These are phyloP conservation scores for Orthonevra nobilis DNA, from an alignment of 2,888 invertebrate genomes.

Conservation along the genomic window DNA sequence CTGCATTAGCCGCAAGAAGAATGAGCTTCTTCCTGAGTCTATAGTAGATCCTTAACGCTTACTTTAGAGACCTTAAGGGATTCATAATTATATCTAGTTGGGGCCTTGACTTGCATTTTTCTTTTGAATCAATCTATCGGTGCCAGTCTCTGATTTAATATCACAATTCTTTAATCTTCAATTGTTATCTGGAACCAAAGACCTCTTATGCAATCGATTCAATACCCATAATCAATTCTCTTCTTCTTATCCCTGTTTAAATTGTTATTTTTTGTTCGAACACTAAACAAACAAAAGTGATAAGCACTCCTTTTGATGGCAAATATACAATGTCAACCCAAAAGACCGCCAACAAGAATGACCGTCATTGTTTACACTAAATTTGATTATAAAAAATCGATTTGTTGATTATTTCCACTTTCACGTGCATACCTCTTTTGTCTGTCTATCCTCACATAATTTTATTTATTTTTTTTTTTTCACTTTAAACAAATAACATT, in stretches of 20 bases:
- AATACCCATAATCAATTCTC: constrained; percentile 29
- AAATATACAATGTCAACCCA: constrained; percentile 23
- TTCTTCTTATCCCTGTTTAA: constrained; percentile 16
- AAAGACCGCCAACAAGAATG: constrained; percentile 33
- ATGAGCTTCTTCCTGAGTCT: no score
- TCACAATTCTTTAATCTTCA: no score
- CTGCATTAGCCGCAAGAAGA: no score
- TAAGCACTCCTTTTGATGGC: constrained; percentile 56
- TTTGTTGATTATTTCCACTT: constrained; percentile 44
- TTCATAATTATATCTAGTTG: no score
- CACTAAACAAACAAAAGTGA: constrained; percentile 28
- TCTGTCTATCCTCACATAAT: no score
- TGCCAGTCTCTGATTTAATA: no score
- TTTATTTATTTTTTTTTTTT: not conserved
- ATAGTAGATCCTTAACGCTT: no score
- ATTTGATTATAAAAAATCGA: not conserved
- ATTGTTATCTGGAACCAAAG: no score
- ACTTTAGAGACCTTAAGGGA: no score
- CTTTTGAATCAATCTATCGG: no score
- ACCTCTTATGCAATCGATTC: constrained; percentile 6
- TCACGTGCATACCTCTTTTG: constrained; percentile 8
- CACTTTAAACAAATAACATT: constrained; percentile 38
- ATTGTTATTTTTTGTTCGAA: no score
- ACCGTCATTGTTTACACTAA: constrained; percentile 40
- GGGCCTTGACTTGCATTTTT: no score